A percentile compares a stretch with the other conserved stretches of the same genome.
phyloP scores from a whole-genome alignment of 2,113 vertebrate species.

The Scopus umbretta region DNA sequence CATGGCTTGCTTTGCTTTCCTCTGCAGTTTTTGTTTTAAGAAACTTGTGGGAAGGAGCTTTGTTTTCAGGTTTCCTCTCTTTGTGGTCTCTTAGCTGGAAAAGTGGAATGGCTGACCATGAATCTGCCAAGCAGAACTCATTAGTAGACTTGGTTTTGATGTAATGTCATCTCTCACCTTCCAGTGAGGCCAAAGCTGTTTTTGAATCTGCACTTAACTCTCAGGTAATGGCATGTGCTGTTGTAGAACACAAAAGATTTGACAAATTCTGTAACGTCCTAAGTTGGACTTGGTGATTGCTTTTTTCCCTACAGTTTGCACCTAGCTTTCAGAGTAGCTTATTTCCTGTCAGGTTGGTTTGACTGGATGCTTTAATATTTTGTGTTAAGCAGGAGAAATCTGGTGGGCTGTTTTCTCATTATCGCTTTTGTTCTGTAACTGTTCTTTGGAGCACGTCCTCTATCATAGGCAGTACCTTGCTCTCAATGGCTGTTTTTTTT shows the following conservation, averaged over 20 bases:
- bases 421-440: neutral
- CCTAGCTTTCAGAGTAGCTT: neutral
- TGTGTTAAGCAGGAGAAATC: neutral
- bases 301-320: neutral
- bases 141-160: neutral
- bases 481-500: neutral
- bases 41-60: neutral
- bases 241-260: neutral
- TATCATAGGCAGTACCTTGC: neutral
- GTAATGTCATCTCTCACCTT: neutral
- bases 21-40: neutral
- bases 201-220: neutral
- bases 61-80: neutral
- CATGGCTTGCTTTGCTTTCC: neutral
- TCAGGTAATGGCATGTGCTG: neutral
- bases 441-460: neutral
- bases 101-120: neutral
- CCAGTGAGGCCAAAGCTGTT: neutral
- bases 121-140: neutral
- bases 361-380: neutral
- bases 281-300: rapidly evolving
- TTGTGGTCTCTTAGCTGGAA: neutral
- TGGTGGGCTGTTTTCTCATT: neutral
- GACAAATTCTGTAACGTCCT: no score
- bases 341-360: neutral